Evolutionary conservation across 30 jellyfish, hydroid and myxozoan species (phyloP).

Genomic region (Morbakka virulenta): DNA sequence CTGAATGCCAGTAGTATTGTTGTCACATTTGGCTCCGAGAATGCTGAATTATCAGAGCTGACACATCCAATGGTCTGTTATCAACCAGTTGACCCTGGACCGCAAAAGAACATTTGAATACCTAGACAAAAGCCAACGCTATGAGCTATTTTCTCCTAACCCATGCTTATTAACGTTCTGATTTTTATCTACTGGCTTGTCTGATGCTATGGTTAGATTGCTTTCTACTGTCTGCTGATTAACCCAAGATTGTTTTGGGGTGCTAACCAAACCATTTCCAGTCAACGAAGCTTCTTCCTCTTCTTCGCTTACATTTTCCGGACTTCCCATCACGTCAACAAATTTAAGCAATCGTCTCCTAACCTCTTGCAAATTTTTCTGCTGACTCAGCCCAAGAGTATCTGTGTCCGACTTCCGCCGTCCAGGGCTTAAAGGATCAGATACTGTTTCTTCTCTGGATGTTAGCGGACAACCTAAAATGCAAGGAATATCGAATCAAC

Average conservation of each 20-base stretch:
- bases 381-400: not conserved
- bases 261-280: not conserved
- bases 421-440: not conserved
- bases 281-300: not conserved
- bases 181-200: not conserved
- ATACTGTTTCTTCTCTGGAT: not conserved
- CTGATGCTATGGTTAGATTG: not conserved
- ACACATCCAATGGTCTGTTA: too few species aligned
- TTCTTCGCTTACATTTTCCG: not conserved
- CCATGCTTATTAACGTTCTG: not conserved
- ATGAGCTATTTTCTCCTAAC: not conserved
- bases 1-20: too few species aligned
- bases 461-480: not conserved
- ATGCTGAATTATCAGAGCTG: too few species aligned
- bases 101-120: not conserved
- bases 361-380: slow-evolving; percentile 1
- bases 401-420: slow-evolving; percentile 8
- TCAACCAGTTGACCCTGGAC: too few species aligned
- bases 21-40: too few species aligned
- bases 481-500: too few species aligned
- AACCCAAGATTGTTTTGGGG: not conserved
- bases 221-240: not conserved
- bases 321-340: not conserved
- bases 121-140: not conserved
- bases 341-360: not conserved